A percentile compares a stretch with the other conserved stretches of the same genome.
phyloP scores from a whole-genome alignment of 2,797 vertebrate species.

The Tragopan temminckii region DNA sequence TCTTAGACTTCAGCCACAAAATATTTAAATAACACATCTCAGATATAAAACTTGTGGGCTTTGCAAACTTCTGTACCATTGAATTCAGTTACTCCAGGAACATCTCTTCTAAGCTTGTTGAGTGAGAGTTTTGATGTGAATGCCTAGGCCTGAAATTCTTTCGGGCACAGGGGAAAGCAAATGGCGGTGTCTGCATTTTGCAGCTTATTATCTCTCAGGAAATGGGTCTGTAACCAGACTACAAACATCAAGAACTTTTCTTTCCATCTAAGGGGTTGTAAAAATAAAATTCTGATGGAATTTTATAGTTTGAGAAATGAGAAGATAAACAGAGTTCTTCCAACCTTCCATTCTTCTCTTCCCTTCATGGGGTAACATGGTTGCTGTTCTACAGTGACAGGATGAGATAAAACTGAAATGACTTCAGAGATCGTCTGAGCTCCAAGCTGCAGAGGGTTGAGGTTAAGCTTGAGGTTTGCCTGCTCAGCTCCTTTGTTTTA shows the following conservation, averaged over 20 bases:
- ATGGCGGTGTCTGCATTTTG: not conserved
- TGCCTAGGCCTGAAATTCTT: not conserved
- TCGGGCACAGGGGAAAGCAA: not conserved
- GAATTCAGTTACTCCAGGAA: not conserved
- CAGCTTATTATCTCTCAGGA: not conserved
- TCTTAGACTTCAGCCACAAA: not conserved
- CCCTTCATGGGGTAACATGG: not conserved
- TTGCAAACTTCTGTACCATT: not conserved
- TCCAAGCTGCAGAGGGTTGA: conserved; percentile 7
- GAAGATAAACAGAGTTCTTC: not conserved
- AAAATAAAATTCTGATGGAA: not conserved
- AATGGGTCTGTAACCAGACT: not conserved
- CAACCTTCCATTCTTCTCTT: not conserved
- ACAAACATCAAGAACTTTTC: not conserved
- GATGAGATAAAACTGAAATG: conserved; percentile 51
- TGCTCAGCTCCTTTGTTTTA: conserved; percentile 58
- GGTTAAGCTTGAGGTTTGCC: conserved; percentile 63
- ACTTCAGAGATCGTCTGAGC: conserved; percentile 16
- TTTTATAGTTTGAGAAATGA: not conserved
- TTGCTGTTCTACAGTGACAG: conserved; percentile 23
- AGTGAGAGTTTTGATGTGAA: not conserved
- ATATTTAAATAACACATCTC: not conserved
- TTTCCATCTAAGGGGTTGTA: not conserved
- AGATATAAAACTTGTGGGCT: not conserved
- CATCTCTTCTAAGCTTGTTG: not conserved